Base-by-base conservation (phyloP, 2,113 vertebrate genomes). In the Chlorodrepanis virens region DNA sequence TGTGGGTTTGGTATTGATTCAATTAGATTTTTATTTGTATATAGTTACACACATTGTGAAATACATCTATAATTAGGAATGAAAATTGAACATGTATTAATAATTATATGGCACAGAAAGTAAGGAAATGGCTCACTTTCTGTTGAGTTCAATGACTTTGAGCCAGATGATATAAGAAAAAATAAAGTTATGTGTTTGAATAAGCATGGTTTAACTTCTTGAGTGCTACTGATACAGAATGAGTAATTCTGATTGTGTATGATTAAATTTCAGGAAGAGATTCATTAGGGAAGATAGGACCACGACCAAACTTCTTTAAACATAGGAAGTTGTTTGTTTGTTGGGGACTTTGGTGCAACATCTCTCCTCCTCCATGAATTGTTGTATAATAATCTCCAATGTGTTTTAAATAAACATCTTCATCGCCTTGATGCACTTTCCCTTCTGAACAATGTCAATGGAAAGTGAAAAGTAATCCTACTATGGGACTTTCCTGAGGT, bases 181-280 rank as follows among this genome's bases (percentile, higher is more conserved):
- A 89, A 63, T 67, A 31, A 74, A 78, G 9, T 45, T 56, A 23
- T 6, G 49, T 25, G 27, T 88, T 83, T 82, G 21, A 59, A 52
- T 47, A 94, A 90, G 44, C 15, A 19, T 20, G 5, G 5, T 54
- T 54, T 71, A 75, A 56, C 18, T 74, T 50, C 84, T 56, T 6
- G 14, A 70, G 35, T 39, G 54, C 53, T 90, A 47, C 40, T 64
- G 74, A 53, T 76, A 61, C 57, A 91, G 88, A 94, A 93, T 88
- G 81, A 71, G 11, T 95, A 96, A 96, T 93, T 33, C 35, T 87
- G 74, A 84, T 72, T 44, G 74, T 65, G 23, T 57, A 88, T 94
- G 83, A 67, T 88, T 96, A 96, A 95, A 96, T 77, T 87, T 89
- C 89, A 96, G 91, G 45, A 56, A 59, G 27, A 68, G n/a, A 75